Evolutionary conservation across 1,140 invertebrate genomes (phyloP), one percentile per base, ranked within the genome.

Genomic region (Ooceraea biroi): DNA sequence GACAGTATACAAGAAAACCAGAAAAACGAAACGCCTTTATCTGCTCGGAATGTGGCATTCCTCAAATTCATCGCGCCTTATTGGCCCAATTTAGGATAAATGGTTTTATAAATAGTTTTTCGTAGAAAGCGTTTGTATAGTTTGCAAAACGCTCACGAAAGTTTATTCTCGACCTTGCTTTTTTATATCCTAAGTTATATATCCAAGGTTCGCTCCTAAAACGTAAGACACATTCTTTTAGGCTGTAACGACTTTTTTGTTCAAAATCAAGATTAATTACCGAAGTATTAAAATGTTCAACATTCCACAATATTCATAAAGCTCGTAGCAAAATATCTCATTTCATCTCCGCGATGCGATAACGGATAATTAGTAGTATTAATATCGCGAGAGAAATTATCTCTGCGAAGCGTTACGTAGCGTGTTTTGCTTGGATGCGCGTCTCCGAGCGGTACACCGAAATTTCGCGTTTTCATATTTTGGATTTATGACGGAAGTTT

Each of bases 101-200:
- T 55, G n/a, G 86, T 89, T 86, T 88, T n/a, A n/a, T n/a, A n/a
- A n/a, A n/a, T n/a, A n/a, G n/a, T 72, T 84, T 90, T 90, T 86
- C 83, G 60, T 66, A 57, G n/a, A 50, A 89, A 80, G 90, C n/a
- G n/a, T n/a, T n/a, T n/a, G n/a, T n/a, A n/a, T n/a, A n/a, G n/a
- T n/a, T n/a, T 76, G 52, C 61, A 83, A 90, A 86, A 73, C 61
- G 58, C 88, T 36, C 52, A 82, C 69, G 27, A 50, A 61, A 12
- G 27, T 48, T 72, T 82, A 82, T 60, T 73, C 74, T 36, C 22
- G 4, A 71, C 22, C 65, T 80, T 30, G 41, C 25, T 0, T 25
- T 44, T 50, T 57, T 71, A 77, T 71, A 48, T 17, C 50, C 57
- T 69, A 78, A 68, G 55, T 52, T 77, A 41, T 52, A 61, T 76